A percentile compares a stretch with the other conserved stretches of the same genome.
Conservation (phyloP, 2,797 vertebrate genomes). For the Pygocentrus nattereri region DNA sequence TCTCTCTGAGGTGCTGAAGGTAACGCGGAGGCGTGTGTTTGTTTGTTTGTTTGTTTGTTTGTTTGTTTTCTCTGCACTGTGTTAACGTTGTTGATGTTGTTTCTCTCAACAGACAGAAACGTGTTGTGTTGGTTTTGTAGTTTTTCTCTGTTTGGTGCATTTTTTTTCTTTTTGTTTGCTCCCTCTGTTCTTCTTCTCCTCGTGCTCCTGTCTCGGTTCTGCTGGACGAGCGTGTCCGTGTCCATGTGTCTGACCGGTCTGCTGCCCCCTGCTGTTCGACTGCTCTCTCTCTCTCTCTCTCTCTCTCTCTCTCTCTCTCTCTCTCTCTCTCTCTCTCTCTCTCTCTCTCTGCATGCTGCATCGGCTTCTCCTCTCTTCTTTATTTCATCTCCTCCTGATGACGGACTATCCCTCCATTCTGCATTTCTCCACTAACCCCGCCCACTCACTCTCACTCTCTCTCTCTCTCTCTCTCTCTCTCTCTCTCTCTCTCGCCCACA, state of each 20-base stretch:
- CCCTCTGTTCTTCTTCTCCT: slow-evolving; percentile 3
- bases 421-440: slow-evolving; percentile 11
- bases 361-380: background rate
- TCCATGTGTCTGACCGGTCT: background rate
- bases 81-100: slow-evolving; percentile 14
- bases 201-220: background rate
- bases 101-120: slow-evolving; percentile 5
- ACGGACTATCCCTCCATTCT: slow-evolving; percentile 45
- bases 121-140: background rate
- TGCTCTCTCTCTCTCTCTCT: slow-evolving; percentile 41
- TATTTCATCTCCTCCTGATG: slow-evolving; percentile 35
- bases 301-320: slow-evolving; percentile 40
- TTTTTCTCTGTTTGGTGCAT: background rate
- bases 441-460: slow-evolving; percentile 28
- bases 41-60: background rate
- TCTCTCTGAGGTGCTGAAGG: slow-evolving; percentile 3
- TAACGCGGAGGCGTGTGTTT: background rate
- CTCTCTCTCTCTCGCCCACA: slow-evolving; percentile 81
- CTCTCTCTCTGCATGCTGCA: slow-evolving; percentile 41
- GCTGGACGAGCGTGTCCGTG: background rate
- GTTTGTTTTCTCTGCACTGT: background rate
- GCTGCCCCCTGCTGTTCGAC: background rate
- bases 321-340: slow-evolving; percentile 34
- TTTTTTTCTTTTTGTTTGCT: background rate
- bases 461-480: slow-evolving; percentile 91